Percentiles rank a stretch among this genome's conserved stretches.
phyloP scores from a whole-genome alignment of 1,140 invertebrate genomes.

The Odontomachus brunneus region DNA sequence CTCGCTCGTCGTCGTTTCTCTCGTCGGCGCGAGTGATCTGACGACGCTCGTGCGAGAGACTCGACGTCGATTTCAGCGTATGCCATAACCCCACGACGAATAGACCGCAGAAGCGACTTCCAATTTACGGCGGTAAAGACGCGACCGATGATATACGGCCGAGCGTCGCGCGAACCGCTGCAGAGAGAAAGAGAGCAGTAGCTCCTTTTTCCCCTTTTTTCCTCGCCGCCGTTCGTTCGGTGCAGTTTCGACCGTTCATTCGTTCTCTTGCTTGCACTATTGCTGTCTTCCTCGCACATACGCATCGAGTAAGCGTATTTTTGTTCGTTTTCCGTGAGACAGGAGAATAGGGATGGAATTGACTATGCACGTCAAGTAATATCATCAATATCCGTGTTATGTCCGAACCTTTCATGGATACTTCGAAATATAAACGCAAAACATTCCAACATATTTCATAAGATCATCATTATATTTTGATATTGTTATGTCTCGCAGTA shows the following conservation, averaged over 20 bases:
- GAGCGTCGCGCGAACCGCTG: conserved; percentile 32
- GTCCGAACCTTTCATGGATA: too few relatives aligned
- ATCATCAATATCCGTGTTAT: too few relatives aligned
- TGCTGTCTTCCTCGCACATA: conserved; percentile 5
- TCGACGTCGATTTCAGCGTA: conserved; percentile 39
- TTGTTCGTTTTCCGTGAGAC: conserved; percentile 50
- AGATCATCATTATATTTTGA: too few relatives aligned
- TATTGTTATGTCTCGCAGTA: too few relatives aligned
- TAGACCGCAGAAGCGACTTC: conserved; percentile 1
- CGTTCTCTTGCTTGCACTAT: conserved; percentile 1
- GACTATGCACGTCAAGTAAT: too few relatives aligned
- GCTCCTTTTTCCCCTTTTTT: neutral
- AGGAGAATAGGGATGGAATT: conserved; percentile 12
- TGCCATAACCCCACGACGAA: conserved; percentile 44
- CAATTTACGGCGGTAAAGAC: conserved; percentile 36
- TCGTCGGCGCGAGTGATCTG: conserved; percentile 21
- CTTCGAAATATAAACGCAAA: too few relatives aligned
- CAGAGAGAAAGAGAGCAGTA: conserved; percentile 21
- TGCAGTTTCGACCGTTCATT: conserved; percentile 41
- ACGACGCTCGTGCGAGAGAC: conserved; percentile 30
- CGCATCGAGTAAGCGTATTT: conserved; percentile 37
- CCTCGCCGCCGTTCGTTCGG: conserved; percentile 21
- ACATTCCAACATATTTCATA: too few relatives aligned
- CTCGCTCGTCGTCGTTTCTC: neutral
- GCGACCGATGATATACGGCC: conserved; percentile 47